phyloP scores from a whole-genome alignment of 2,113 vertebrate genomes.

The Grantiella picta region DNA sequence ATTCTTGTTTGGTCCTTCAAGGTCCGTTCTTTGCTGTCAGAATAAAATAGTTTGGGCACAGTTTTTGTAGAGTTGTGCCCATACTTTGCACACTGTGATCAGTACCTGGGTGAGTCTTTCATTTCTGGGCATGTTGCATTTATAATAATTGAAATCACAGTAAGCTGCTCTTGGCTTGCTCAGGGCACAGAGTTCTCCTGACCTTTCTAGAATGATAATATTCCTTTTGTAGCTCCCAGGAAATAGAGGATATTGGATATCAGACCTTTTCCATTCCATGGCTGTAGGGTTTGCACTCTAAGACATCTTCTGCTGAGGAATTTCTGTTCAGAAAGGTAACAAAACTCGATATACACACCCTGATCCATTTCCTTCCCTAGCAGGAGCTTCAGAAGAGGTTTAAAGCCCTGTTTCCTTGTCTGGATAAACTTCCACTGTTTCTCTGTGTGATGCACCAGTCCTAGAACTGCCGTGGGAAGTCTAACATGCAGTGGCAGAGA shows the following conservation, averaged over 20 bases:
- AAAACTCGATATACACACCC: neutral
- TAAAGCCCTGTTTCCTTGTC: neutral
- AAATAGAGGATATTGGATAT: neutral
- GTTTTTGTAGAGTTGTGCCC: neutral
- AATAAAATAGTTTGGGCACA: neutral
- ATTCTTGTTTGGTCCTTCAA: neutral
- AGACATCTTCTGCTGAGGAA: neutral
- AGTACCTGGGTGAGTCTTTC: neutral
- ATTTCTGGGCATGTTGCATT: neutral
- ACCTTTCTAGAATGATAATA: neutral
- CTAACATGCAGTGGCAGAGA: neutral
- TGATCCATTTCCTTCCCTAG: neutral
- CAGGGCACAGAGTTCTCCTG: neutral
- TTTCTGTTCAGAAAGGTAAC: neutral
- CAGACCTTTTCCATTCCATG: neutral
- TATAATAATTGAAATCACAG: neutral
- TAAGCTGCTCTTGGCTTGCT: neutral
- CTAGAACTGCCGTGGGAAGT: neutral
- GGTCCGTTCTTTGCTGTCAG: neutral
- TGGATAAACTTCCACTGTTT: neutral
- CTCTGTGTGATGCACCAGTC: neutral
- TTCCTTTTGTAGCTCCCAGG: neutral
- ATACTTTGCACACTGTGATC: neutral
- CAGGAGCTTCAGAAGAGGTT: neutral
- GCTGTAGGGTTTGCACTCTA: neutral